These are phyloP conservation scores for Xenentodon cancila DNA, from an alignment of 2,797 vertebrate genomes.

Conservation along the genomic window DNA sequence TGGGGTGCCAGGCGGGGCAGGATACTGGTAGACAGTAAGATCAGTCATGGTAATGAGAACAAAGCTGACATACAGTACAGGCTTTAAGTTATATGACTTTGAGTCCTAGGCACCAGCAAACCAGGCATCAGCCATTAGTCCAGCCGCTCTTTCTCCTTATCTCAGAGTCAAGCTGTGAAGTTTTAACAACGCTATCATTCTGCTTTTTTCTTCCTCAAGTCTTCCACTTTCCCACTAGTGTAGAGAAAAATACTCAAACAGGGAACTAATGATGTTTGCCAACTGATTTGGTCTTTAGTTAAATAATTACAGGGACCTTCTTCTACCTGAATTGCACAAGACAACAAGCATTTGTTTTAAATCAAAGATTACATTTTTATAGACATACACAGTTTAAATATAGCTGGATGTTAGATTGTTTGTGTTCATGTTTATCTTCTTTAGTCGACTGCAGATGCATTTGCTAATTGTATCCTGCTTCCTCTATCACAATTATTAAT, in stretches of 20 bases:
- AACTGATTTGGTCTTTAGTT: constrained; percentile 22
- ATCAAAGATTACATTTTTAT: background rate
- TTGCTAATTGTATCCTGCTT: constrained; percentile 74
- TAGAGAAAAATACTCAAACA: constrained; percentile 12
- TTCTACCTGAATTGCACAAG: constrained; percentile 8
- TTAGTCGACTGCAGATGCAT: constrained; percentile 64
- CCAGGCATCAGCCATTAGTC: constrained; percentile 71
- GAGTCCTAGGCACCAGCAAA: constrained; percentile 65
- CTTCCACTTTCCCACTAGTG: constrained; percentile 35
- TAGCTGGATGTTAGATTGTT: constrained; percentile 4
- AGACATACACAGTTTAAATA: constrained; percentile 18
- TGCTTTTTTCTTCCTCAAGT: constrained; percentile 39
- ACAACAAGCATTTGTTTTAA: constrained; percentile 15
- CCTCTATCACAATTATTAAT: constrained; percentile 82
- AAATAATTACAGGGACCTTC: constrained; percentile 10
- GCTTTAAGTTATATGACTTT: constrained; percentile 76
- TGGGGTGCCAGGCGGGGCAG: constrained; percentile 83
- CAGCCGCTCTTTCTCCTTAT: constrained; percentile 71
- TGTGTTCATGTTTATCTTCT: constrained; percentile 50
- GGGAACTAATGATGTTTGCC: constrained; percentile 48
- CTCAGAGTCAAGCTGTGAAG: constrained; percentile 74
- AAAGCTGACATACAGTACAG: constrained; percentile 72
- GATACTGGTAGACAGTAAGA: constrained; percentile 82
- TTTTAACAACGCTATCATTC: constrained; percentile 74
- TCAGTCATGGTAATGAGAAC: constrained; percentile 86